These are phyloP conservation scores for Hypomesus transpacificus DNA, from an alignment of 2,113 vertebrate species.

Conservation along the genomic window DNA sequence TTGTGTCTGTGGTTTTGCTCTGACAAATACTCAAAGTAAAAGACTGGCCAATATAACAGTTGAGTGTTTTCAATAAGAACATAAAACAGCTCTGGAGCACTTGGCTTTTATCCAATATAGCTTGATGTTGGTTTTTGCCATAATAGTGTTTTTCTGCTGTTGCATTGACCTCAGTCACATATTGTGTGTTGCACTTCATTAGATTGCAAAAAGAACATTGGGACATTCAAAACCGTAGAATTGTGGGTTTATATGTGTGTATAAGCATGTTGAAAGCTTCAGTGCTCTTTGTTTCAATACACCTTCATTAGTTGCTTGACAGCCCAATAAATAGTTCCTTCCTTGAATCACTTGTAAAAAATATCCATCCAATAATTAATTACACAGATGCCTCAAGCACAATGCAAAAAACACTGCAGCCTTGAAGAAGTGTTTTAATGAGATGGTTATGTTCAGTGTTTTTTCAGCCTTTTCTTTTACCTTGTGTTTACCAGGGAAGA, in stretches of 20 bases:
- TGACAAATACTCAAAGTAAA: no score
- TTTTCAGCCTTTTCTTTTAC: constrained; percentile 25
- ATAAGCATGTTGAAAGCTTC: constrained; percentile 13
- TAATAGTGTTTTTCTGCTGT: constrained; percentile 16
- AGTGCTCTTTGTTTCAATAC: constrained; percentile 27
- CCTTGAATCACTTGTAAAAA: constrained; percentile 4
- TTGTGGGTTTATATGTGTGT: constrained; percentile 21
- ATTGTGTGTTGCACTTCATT: constrained; percentile 52
- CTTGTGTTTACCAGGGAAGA: constrained; percentile 56
- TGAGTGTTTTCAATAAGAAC: constrained; percentile 13
- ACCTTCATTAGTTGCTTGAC: constrained; percentile 37
- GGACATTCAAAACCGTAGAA: constrained; percentile 28
- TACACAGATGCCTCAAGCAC: constrained; percentile 9
- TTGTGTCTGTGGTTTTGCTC: no score
- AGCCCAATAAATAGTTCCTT: constrained; percentile 19
- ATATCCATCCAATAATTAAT: constrained; percentile 19
- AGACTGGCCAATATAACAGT: no score
- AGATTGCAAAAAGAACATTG: constrained; percentile 38
- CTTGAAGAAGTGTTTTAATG: neutral
- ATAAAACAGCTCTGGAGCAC: constrained; percentile 13
- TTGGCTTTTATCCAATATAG: constrained; percentile 40
- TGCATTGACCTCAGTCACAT: constrained; percentile 25
- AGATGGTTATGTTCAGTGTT: neutral
- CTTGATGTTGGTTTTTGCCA: neutral
- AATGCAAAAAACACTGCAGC: neutral